These are phyloP conservation scores for Condylostylus longicornis DNA, from an alignment of 1,140 invertebrate genomes.

Conservation along the genomic window DNA sequence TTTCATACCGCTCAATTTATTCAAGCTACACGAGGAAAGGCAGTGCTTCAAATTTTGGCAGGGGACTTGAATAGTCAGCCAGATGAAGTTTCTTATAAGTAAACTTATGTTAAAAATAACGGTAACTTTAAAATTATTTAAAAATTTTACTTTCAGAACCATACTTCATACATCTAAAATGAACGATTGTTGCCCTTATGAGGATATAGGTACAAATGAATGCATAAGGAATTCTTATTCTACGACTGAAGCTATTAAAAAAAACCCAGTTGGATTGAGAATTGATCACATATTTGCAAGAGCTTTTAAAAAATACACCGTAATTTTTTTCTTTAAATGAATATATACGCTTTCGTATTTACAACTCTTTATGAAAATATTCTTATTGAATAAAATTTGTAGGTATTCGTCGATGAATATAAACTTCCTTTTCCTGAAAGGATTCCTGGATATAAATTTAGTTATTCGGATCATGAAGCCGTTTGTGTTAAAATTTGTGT, in stretches of 20 bases:
- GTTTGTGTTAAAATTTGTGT: constrained; percentile 45
- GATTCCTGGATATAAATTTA: constrained; percentile 54
- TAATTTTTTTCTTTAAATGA: neutral
- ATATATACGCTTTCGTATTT: neutral
- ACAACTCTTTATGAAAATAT: neutral
- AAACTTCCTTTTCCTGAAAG: constrained; percentile 54
- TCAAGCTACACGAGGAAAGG: constrained; percentile 56
- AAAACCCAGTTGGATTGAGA: constrained; percentile 59
- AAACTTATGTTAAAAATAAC: constrained; percentile 3
- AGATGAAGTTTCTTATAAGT: constrained; percentile 66
- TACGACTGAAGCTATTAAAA: constrained; percentile 33
- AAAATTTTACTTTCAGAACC: constrained; percentile 13
- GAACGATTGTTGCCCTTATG: constrained; percentile 33
- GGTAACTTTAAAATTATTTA: neutral
- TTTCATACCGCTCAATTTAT: constrained; percentile 92
- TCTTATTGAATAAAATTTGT: constrained; percentile 16
- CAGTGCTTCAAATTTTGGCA: constrained; percentile 70
- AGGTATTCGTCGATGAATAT: constrained; percentile 47
- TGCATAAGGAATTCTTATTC: constrained; percentile 73
- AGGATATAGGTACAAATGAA: constrained; percentile 54
- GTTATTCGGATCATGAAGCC: constrained; percentile 87
- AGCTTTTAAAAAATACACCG: constrained; percentile 25
- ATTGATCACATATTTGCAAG: constrained; percentile 83
- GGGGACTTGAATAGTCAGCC: constrained; percentile 90
- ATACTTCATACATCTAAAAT: constrained; percentile 31